These are phyloP conservation scores for Zele albiditarsus DNA, from an alignment of 2,888 invertebrate species.

Conservation along the genomic window DNA sequence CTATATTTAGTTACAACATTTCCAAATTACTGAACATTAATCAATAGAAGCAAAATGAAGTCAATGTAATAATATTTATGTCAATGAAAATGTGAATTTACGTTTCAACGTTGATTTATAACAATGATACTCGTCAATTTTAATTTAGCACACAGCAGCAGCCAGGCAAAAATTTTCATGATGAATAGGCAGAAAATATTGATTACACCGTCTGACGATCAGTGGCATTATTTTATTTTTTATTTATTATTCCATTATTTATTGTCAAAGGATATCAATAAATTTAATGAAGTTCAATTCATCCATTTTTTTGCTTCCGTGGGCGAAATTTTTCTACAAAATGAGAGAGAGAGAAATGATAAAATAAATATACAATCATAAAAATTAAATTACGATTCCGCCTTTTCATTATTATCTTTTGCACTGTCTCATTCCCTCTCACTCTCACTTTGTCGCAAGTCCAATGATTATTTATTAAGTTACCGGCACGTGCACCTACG, in stretches of 20 bases:
- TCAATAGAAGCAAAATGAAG: not conserved
- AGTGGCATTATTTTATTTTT: not conserved
- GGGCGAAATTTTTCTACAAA: slow-evolving; percentile 46
- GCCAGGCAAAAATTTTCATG: not conserved
- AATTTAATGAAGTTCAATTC: slow-evolving; percentile 15
- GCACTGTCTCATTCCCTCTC: not conserved
- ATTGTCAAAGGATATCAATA: not conserved
- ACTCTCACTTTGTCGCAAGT: slow-evolving; percentile 15
- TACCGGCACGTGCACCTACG: slow-evolving; percentile 45
- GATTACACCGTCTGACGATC: not conserved
- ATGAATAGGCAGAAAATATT: not conserved
- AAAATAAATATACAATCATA: not conserved
- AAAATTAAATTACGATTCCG: slow-evolving; percentile 16
- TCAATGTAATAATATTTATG: not conserved
- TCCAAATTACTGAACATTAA: not conserved
- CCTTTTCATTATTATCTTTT: not conserved
- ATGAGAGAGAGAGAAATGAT: not conserved
- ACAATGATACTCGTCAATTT: not conserved
- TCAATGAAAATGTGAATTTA: not conserved
- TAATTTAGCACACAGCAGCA: not conserved
- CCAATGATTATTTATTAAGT: slow-evolving; percentile 39
- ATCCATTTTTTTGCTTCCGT: slow-evolving; percentile 16
- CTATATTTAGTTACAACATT: not conserved
- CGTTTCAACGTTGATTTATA: not conserved
- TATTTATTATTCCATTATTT: not conserved